Base-by-base conservation (phyloP, 2,113 vertebrate species). In the Alligator sinensis region DNA sequence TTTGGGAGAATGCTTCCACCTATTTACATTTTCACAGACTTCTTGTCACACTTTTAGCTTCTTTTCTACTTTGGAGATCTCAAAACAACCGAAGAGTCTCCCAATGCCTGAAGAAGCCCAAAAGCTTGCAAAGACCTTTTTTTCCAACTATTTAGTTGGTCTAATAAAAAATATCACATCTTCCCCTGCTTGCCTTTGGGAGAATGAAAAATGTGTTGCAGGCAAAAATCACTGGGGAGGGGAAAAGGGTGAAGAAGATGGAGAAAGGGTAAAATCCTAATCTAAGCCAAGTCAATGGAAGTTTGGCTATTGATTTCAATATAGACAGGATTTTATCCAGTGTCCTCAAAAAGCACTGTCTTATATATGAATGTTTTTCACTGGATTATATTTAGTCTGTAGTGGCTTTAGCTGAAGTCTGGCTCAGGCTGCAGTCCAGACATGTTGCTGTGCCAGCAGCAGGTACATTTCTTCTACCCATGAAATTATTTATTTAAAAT, bases 231-330 rank as follows among this genome's bases (percentile, higher is more conserved):
- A 22, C 11, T 24, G 19, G 70, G 6, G 6, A 72, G 21, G 91
- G 27, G 74, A 92, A 86, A 66, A 0, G 0, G 19, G n/a, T 81
- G 70, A 47, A 47, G 64, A 84, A 70, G 27, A 30, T 77, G 64
- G 77, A 93, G 94, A 91, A 95, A 78, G 14, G 93, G 22, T 21
- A 89, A 74, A 25, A 24, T 81, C 77, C 62, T 72, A 62, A 55
- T 34, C 62, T 84, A 86, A 93, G 13, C 88, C 82, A 95, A 93
- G 85, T 84, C 81, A 94, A 79, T 21, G 25, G 28, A 80, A 91
- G 61, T 94, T 89, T 89, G 92, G 68, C 90, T 86, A 80, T 86
- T 63, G 91, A 88, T 72, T 93, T 91, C 77, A 91, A 80, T 38
- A 78, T 10, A 94, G 94, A 85, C n/a, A 92, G 87, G 66, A 27